A percentile compares a stretch with the other conserved stretches of the same genome.
phyloP scores from a whole-genome alignment of 1,140 invertebrate species.

The Lepidurus couesii region DNA sequence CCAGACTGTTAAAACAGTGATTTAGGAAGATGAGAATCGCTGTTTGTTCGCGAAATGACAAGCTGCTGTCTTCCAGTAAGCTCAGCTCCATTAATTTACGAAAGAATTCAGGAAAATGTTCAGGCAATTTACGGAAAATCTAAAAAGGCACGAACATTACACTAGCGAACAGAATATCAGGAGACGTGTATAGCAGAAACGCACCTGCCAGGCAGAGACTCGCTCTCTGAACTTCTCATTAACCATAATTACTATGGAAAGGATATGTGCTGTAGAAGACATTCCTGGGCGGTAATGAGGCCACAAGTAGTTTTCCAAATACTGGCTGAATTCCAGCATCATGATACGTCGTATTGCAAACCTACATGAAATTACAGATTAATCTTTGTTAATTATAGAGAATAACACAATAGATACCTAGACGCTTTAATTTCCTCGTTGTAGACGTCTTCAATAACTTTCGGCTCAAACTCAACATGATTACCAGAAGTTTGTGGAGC shows the following conservation, averaged over 20 bases:
- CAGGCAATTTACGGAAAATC: constrained; percentile 71
- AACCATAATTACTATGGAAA: constrained; percentile 94
- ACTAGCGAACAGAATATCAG: neutral
- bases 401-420: constrained; percentile 48
- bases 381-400: constrained; percentile 35
- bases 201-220: constrained; percentile 89
- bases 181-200: constrained; percentile 32
- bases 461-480: constrained; percentile 62
- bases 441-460: constrained; percentile 75
- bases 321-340: constrained; percentile 95
- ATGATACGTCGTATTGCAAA: constrained; percentile 83
- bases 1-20: constrained; percentile 94
- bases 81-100: constrained; percentile 68
- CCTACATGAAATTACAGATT: constrained; percentile 45
- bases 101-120: constrained; percentile 83
- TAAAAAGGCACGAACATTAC: constrained; percentile 42
- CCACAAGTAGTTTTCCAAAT: constrained; percentile 95
- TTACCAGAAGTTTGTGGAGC: constrained; percentile 65
- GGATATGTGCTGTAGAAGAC: constrained; percentile 71
- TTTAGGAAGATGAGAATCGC: constrained; percentile 85
- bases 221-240: constrained; percentile 98
- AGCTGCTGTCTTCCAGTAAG: constrained; percentile 54
- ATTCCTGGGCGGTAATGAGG: constrained; percentile 71
- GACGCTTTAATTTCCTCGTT: constrained; percentile 67
- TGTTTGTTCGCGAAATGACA: constrained; percentile 72